Evolutionary conservation across 2,797 vertebrate genomes (phyloP).

Genomic region (Lepus oiostolus): DNA sequence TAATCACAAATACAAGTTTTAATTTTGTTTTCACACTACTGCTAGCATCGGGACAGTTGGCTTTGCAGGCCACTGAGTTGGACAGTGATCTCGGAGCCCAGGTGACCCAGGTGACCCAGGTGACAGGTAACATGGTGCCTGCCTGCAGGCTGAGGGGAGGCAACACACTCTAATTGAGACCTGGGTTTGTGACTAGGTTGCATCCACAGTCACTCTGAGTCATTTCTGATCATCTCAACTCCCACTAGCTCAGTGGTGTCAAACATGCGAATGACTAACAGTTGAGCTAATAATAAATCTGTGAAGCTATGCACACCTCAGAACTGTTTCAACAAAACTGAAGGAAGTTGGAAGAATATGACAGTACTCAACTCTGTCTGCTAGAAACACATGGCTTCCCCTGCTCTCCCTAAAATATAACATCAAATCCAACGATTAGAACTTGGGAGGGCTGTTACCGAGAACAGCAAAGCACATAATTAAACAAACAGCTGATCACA

Average conservation of each 20-base stretch:
- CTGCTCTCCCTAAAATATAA: background rate
- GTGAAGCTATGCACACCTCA: background rate
- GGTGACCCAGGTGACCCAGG: background rate
- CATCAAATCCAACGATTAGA: background rate
- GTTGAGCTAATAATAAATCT: slow-evolving; percentile 56
- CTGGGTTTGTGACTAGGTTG: background rate
- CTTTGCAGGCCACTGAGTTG: background rate
- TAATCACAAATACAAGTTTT: background rate
- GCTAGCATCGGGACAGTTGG: background rate
- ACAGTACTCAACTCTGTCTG: background rate
- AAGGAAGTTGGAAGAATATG: background rate
- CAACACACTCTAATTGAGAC: background rate
- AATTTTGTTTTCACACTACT: background rate
- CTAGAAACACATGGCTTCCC: background rate
- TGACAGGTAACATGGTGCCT: accelerated
- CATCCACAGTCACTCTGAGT: slow-evolving; percentile 37
- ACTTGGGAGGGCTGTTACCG: accelerated
- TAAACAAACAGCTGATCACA: background rate
- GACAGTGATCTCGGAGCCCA: background rate
- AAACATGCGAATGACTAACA: background rate
- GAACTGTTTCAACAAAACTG: slow-evolving; percentile 23
- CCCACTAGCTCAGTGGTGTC: background rate
- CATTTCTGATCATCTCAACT: background rate
- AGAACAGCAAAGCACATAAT: background rate
- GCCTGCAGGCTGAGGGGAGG: background rate